phyloP scores from a whole-genome alignment of 2,113 vertebrate genomes.

The Brachypteracias leptosomus region DNA sequence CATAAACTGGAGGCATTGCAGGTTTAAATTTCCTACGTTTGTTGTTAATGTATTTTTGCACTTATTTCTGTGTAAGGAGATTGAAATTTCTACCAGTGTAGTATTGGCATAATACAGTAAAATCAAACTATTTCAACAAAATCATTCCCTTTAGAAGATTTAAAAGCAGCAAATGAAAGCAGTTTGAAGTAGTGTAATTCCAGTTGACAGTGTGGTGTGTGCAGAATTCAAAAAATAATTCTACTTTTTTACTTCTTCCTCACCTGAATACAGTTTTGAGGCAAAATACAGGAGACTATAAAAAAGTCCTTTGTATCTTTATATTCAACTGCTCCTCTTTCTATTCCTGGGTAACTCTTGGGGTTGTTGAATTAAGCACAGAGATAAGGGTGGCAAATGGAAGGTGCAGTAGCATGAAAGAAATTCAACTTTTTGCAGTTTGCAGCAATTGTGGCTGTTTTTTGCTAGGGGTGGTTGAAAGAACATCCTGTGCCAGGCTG shows the following conservation, averaged over 20 bases:
- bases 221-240: background rate
- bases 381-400: background rate
- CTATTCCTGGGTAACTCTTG: background rate
- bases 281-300: background rate
- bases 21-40: background rate
- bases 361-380: background rate
- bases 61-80: background rate
- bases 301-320: background rate
- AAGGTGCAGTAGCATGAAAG: background rate
- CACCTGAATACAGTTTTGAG: background rate
- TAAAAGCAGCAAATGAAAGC: background rate
- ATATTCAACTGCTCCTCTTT: background rate
- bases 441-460: background rate
- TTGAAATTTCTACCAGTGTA: background rate
- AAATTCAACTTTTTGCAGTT: background rate
- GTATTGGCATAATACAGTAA: background rate
- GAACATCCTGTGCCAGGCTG: too few species aligned
- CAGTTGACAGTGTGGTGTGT: background rate
- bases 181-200: background rate
- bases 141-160: background rate
- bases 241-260: background rate
- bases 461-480: too few species aligned
- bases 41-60: background rate
- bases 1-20: background rate
- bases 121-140: background rate